phyloP scores from a whole-genome alignment of 2,113 vertebrate species.

The Campylomormyrus numenius region DNA sequence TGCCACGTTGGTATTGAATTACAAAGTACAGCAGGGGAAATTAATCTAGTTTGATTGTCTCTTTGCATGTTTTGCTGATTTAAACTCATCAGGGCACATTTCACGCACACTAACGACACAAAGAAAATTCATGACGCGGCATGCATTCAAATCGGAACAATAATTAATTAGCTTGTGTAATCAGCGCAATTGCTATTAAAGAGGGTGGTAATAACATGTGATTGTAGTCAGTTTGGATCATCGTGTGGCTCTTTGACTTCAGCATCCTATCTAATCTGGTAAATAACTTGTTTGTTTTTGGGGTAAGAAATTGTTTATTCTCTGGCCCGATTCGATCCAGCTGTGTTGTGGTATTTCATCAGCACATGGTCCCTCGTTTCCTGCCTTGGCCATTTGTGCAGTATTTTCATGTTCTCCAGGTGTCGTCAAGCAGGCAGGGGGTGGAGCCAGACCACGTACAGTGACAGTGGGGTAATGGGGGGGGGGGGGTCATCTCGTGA shows the following conservation, averaged over 20 bases:
- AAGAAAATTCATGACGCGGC: not conserved
- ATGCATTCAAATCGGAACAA: conserved; percentile 1
- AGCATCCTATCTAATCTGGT: not conserved
- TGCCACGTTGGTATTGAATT: not conserved
- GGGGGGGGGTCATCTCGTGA: not conserved
- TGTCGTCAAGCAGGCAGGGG: not conserved
- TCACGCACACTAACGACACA: not conserved
- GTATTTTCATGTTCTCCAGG: not conserved
- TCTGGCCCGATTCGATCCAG: not conserved
- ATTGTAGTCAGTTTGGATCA: not conserved
- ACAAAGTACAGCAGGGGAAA: not conserved
- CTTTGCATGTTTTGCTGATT: conserved; percentile 7
- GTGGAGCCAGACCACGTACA: not conserved
- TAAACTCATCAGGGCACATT: conserved; percentile 14
- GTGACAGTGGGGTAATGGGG: not conserved
- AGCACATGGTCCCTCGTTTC: not conserved
- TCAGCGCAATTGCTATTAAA: conserved; percentile 6
- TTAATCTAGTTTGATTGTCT: not conserved
- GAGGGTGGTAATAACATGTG: conserved; percentile 8
- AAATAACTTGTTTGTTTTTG: not conserved
- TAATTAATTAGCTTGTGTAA: conserved; percentile 18
- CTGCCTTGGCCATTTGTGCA: not conserved
- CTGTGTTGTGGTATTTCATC: not conserved
- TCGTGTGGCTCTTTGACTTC: not conserved
- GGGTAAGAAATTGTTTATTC: not conserved